Evolutionary conservation across 1,140 invertebrate species (phyloP), one percentile per base, ranked within the genome.

Genomic region (Aplysia californica): DNA sequence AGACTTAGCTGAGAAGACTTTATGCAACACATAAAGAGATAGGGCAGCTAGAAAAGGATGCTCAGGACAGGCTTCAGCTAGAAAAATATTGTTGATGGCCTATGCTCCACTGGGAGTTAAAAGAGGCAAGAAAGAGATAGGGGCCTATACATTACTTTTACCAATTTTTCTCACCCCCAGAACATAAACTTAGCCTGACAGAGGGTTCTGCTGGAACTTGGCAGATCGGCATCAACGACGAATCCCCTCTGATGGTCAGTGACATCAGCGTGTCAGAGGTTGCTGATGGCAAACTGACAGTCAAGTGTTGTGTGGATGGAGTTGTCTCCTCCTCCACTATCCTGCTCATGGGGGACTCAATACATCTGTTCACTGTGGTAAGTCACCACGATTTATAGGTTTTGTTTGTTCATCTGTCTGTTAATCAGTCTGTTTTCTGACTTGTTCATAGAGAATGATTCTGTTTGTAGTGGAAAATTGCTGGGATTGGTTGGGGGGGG

Each of bases 351-450:
- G 86, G 84, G 41, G 85, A 86, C 72, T 81, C 88, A 58, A 69
- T 91, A 4, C 88, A 91, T 82, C 39, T 92, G 4, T 92, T 91
- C 79, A 88, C 88, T 4, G 77, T 83, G 79, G 91, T 91, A 80
- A 78, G 82, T 56, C n/a, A n/a, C n/a, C n/a, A n/a, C n/a, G n/a
- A n/a, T n/a, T 39, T 55, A 38, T 39, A 20, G 29, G 35, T 36
- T 23, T 36, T 44, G 5, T 6, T 38, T 21, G n/a, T n/a, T n/a
- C n/a, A n/a, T n/a, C n/a, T n/a, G n/a, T n/a, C n/a, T n/a, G n/a
- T n/a, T n/a, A n/a, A 64, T 20, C 26, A 64, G 10, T 15, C 15
- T 20, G 29, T 20, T 26, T 15, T 10, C 15, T 64, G 59, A 26
- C 59, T 64, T 29, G 6, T 64, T 64, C 59, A 10, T 20, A 15